Evolutionary conservation across 2,888 invertebrate genomes (phyloP).

Genomic region (Pilophorus perplexus): DNA sequence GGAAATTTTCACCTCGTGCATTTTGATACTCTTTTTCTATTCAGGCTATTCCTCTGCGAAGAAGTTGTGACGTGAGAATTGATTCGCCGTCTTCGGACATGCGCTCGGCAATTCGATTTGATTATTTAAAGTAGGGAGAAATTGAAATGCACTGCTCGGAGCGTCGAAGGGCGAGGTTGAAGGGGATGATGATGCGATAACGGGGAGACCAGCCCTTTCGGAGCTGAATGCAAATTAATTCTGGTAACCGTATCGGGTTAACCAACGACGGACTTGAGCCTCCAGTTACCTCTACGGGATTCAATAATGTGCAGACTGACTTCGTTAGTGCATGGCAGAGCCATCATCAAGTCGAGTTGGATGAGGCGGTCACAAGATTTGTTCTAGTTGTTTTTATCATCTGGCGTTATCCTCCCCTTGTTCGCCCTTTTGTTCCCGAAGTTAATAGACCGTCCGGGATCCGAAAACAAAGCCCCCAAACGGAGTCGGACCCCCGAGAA

Average conservation of each 20-base stretch:
- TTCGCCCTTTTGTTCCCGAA: no score
- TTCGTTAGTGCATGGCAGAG: no score
- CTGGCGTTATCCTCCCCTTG: no score
- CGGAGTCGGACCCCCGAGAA: no score
- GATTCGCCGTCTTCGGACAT: slow-evolving; percentile 11
- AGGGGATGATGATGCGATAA: slow-evolving; percentile 22
- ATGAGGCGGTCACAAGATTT: no score
- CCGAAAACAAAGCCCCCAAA: no score
- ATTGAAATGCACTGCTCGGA: slow-evolving; percentile 29
- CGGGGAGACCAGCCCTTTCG: slow-evolving; percentile 1
- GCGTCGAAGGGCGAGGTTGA: neutral
- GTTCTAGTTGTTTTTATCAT: no score
- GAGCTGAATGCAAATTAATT: slow-evolving; percentile 37
- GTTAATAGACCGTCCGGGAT: no score
- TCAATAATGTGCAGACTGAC: slow-evolving; percentile 14
- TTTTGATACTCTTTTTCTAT: no score
- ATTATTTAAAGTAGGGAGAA: slow-evolving; percentile 19
- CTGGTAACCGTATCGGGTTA: slow-evolving; percentile 33
- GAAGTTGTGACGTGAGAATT: slow-evolving; percentile 3
- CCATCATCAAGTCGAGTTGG: no score
- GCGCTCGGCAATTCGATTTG: slow-evolving; percentile 6
- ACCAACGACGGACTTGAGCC: slow-evolving; percentile 20
- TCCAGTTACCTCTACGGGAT: neutral
- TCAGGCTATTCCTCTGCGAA: no score
- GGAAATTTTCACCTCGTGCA: no score